These are phyloP conservation scores for Tromatobia lineatoria DNA, from an alignment of 2,888 invertebrate genomes.

Conservation along the genomic window DNA sequence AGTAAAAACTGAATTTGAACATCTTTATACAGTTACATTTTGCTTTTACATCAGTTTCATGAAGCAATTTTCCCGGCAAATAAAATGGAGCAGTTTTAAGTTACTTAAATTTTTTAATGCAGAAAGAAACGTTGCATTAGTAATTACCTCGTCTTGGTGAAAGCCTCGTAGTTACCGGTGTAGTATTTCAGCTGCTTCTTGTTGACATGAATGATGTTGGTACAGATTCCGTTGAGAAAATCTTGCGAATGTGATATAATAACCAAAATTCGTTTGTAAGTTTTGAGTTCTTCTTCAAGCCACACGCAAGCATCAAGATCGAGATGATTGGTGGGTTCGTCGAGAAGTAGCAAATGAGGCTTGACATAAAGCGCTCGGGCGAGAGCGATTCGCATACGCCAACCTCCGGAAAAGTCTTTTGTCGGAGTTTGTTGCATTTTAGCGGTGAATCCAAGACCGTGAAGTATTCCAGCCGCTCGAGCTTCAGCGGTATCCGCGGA, in stretches of 20 bases:
- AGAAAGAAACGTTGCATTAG: too few relatives aligned
- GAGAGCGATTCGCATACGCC: conserved; percentile 99
- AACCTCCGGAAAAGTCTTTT: conserved; percentile 96
- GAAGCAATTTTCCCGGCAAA: too few relatives aligned
- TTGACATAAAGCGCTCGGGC: conserved; percentile 98
- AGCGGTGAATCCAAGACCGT: conserved; percentile 97
- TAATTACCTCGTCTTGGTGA: conserved; percentile 91
- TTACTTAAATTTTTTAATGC: too few relatives aligned
- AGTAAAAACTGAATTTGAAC: too few relatives aligned
- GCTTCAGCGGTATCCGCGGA: conserved; percentile 98
- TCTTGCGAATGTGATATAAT: conserved; percentile 99
- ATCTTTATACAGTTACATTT: too few relatives aligned
- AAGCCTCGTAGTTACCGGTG: conserved; percentile 98
- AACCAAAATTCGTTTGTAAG: conserved; percentile 98
- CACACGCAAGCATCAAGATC: conserved; percentile 99
- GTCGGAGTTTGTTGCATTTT: conserved; percentile 95
- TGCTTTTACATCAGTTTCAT: too few relatives aligned
- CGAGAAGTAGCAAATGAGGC: conserved; percentile 97
- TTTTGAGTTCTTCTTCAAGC: conserved; percentile 99
- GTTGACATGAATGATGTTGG: conserved; percentile 98
- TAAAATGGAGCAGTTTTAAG: too few relatives aligned
- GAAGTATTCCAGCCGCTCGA: conserved; percentile 96
- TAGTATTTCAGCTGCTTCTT: conserved; percentile 97
- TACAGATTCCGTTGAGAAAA: conserved; percentile 99
- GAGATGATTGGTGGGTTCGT: conserved; percentile 99